phyloP scores from a whole-genome alignment of 2,113 vertebrate genomes.

The Megalops atlanticus region DNA sequence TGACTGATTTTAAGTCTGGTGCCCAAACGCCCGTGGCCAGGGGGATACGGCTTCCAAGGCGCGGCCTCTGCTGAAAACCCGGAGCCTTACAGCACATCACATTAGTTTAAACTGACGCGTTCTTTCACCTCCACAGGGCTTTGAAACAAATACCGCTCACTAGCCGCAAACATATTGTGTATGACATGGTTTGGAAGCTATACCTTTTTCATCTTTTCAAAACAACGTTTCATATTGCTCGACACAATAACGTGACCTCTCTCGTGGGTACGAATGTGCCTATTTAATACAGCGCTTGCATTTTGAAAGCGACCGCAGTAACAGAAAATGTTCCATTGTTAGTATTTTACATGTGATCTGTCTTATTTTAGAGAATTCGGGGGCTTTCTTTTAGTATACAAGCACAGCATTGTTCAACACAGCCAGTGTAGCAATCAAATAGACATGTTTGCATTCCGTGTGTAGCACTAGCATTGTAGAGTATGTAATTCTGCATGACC shows the following conservation, averaged over 20 bases:
- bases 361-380: background rate
- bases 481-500: background rate
- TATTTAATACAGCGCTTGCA: slow-evolving; percentile 4
- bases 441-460: background rate
- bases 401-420: background rate
- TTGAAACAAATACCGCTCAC: slow-evolving; percentile 68
- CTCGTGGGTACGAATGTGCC: background rate
- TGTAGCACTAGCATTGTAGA: background rate
- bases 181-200: slow-evolving; percentile 56
- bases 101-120: slow-evolving; percentile 83
- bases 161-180: slow-evolving; percentile 60
- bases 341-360: background rate
- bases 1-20: slow-evolving; percentile 87
- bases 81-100: slow-evolving; percentile 74
- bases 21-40: slow-evolving; percentile 79
- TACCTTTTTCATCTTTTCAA: slow-evolving; percentile 50
- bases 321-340: slow-evolving; percentile 17
- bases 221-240: slow-evolving; percentile 51
- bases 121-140: slow-evolving; percentile 68
- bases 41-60: slow-evolving; percentile 77
- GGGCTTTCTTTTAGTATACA: background rate
- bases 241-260: slow-evolving; percentile 39
- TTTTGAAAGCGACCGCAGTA: slow-evolving; percentile 27
- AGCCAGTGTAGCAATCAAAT: slow-evolving; percentile 1
- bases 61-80: slow-evolving; percentile 65